These are phyloP conservation scores for Eulemur rubriventer DNA, from an alignment of 2,797 vertebrate genomes.

Conservation along the genomic window DNA sequence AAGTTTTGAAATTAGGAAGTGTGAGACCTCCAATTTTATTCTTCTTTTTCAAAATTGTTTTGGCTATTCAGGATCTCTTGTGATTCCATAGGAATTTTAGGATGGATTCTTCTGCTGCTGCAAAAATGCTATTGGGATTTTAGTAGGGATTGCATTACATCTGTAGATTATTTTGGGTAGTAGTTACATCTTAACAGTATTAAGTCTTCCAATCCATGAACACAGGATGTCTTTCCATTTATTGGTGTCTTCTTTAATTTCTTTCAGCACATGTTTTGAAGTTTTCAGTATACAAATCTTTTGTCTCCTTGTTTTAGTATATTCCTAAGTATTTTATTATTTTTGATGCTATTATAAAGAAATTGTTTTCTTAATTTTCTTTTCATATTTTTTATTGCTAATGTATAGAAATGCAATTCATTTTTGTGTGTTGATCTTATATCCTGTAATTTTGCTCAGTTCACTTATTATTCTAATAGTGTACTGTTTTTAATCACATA, in stretches of 20 bases:
- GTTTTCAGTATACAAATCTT: neutral
- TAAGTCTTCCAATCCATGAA: neutral
- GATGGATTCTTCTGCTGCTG: neutral
- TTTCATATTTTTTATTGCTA: neutral
- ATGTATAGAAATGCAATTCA: neutral
- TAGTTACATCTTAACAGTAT: neutral
- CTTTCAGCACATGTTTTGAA: neutral
- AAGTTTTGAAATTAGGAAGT: neutral
- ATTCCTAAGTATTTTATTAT: neutral
- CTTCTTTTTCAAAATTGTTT: neutral
- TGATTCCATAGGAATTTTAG: neutral
- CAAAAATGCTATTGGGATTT: neutral
- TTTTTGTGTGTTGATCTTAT: neutral
- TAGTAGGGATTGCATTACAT: neutral
- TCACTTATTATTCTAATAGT: neutral
- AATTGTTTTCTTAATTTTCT: neutral
- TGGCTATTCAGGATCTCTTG: neutral
- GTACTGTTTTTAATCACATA: neutral
- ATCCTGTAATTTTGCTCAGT: neutral
- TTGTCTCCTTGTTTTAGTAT: neutral
- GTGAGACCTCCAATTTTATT: neutral
- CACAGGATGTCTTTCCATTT: neutral
- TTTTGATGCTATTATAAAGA: neutral
- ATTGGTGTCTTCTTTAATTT: neutral
- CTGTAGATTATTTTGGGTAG: neutral